Conservation (phyloP, 2,113 vertebrate species). For the Osmerus eperlanus region DNA sequence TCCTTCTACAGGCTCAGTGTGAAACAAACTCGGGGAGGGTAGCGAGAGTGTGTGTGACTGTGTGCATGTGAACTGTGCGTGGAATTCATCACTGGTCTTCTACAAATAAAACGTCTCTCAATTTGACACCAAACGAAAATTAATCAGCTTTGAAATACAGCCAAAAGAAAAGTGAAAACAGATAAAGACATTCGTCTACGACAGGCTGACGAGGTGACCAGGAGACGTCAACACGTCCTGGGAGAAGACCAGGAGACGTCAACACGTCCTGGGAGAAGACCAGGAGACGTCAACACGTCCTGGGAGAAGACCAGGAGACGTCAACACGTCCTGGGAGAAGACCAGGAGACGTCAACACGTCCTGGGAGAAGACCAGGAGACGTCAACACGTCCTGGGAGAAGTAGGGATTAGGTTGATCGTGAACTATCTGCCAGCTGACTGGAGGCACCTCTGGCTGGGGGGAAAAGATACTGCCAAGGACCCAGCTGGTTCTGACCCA, state of each 20-base stretch:
- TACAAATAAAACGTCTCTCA: too few relatives aligned
- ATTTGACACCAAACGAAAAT: slow-evolving; percentile 19
- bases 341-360: too few relatives aligned
- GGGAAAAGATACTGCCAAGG: slow-evolving; percentile 38
- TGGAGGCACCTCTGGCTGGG: slow-evolving; percentile 43
- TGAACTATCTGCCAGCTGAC: slow-evolving; percentile 45
- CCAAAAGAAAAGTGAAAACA: slow-evolving; percentile 9
- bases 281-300: too few relatives aligned
- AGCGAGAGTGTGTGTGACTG: slow-evolving; percentile 27
- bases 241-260: too few relatives aligned
- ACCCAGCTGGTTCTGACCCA: slow-evolving; percentile 42
- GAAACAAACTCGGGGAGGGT: too few relatives aligned
- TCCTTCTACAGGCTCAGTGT: too few relatives aligned
- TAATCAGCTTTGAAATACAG: neutral
- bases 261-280: too few relatives aligned
- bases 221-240: neutral
- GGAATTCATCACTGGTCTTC: slow-evolving; percentile 33
- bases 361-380: too few relatives aligned
- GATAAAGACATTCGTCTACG: too few relatives aligned
- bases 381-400: slow-evolving; percentile 37
- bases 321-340: too few relatives aligned
- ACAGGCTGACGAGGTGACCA: neutral
- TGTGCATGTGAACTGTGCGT: slow-evolving; percentile 11
- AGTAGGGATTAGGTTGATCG: slow-evolving; percentile 44
- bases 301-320: too few relatives aligned